phyloP scores from a whole-genome alignment of 2,888 invertebrate genomes.

The Endotricha flammealis region DNA sequence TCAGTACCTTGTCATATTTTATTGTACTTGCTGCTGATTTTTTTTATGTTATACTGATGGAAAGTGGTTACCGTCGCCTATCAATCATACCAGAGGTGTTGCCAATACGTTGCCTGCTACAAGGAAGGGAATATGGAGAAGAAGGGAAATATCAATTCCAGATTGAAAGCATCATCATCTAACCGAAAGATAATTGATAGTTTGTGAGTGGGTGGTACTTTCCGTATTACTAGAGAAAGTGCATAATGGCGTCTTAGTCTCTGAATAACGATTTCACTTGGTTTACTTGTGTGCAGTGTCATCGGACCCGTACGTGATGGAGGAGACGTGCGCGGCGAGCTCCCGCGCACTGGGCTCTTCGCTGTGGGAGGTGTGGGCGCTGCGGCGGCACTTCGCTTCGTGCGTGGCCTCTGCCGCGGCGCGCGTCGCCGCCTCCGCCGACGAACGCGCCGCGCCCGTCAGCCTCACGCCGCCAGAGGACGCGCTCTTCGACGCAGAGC shows the following conservation, averaged over 20 bases:
- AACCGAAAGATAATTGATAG: no score
- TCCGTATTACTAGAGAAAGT: no score
- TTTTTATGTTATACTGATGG: no score
- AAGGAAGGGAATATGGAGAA: no score
- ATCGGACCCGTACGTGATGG: slow-evolving; percentile 90
- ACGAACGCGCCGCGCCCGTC: slow-evolving; percentile 16
- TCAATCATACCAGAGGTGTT: no score
- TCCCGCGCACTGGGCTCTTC: slow-evolving; percentile 92
- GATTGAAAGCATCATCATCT: no score
- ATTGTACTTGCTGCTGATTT: neutral
- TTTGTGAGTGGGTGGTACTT: no score
- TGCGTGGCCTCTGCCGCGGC: slow-evolving; percentile 83
- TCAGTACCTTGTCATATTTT: slow-evolving; percentile 33
- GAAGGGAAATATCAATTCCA: no score
- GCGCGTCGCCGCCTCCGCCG: slow-evolving; percentile 40
- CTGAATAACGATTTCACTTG: no score
- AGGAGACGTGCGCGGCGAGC: slow-evolving; percentile 87
- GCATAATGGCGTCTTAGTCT: no score
- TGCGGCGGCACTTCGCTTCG: slow-evolving; percentile 76
- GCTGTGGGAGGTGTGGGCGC: slow-evolving; percentile 93
- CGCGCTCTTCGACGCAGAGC: slow-evolving; percentile 84
- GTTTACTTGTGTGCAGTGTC: slow-evolving; percentile 48
- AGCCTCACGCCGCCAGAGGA: slow-evolving; percentile 20
- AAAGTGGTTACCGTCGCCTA: no score
- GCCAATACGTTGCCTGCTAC: no score